Evolutionary conservation across 2,113 vertebrate genomes (phyloP).

Genomic region (Tychaedon coryphoeus): DNA sequence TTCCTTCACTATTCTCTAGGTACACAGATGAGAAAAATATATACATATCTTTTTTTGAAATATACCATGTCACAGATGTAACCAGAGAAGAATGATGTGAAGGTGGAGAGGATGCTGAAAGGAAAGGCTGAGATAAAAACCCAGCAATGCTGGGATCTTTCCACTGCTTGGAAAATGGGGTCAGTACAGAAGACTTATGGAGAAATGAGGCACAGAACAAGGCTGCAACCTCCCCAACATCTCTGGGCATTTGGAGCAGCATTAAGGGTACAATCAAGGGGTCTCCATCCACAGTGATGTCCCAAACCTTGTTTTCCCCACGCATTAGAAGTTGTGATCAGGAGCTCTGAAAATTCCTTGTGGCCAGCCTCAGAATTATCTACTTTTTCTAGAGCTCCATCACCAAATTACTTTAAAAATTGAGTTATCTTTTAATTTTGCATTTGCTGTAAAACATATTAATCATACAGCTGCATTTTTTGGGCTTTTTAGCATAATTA

Average conservation of each 20-base stretch:
- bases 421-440: not conserved
- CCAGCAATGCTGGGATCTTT: not conserved
- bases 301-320: not conserved
- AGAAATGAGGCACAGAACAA: not conserved
- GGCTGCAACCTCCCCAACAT: not conserved
- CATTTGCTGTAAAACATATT: not conserved
- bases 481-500: not conserved
- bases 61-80: not conserved
- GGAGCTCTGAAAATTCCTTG: not conserved
- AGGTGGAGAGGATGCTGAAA: not conserved
- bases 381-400: not conserved
- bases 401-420: not conserved
- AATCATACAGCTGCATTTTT: not conserved
- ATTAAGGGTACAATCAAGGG: not conserved
- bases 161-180: not conserved
- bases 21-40: not conserved
- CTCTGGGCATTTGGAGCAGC: not conserved
- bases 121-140: not conserved
- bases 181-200: fast-evolving
- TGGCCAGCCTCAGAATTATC: not conserved
- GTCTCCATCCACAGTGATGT: not conserved
- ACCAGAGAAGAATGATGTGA: not conserved
- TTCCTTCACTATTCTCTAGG: not conserved
- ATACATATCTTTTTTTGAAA: not conserved
- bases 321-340: not conserved